Percentiles rank a stretch among this genome's conserved stretches.
These are phyloP conservation scores for Diorhabda carinulata DNA, from an alignment of 1,140 invertebrate genomes.

Conservation along the genomic window DNA sequence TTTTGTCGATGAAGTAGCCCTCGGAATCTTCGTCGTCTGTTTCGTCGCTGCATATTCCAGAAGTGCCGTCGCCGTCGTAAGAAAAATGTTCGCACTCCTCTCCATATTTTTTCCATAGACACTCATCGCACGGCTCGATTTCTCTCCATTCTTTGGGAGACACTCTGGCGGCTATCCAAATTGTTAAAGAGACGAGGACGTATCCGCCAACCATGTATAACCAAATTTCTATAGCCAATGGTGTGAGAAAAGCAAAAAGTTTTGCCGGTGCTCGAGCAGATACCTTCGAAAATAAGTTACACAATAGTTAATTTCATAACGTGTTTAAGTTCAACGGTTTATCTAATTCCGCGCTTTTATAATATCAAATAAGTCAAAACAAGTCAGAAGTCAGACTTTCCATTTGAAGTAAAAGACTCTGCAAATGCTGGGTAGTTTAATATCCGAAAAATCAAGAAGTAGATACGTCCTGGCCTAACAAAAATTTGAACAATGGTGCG, in stretches of 20 bases:
- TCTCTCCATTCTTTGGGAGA: slow-evolving; percentile 77
- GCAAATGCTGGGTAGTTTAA: too few species aligned
- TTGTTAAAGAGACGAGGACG: slow-evolving; percentile 71
- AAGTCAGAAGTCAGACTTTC: too few species aligned
- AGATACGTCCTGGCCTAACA: too few species aligned
- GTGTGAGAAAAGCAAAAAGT: slow-evolving; percentile 83
- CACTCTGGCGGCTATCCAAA: slow-evolving; percentile 77
- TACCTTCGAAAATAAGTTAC: slow-evolving; percentile 25
- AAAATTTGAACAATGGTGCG: too few species aligned
- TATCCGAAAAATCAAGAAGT: too few species aligned
- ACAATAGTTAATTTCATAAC: too few species aligned
- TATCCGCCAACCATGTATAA: slow-evolving; percentile 71
- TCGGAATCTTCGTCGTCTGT: slow-evolving; percentile 12
- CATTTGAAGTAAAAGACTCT: too few species aligned
- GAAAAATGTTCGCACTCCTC: slow-evolving; percentile 24
- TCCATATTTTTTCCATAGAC: slow-evolving; percentile 32
- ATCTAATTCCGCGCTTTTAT: too few species aligned
- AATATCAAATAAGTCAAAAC: too few species aligned
- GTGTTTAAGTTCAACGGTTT: too few species aligned
- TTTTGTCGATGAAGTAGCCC: too few species aligned
- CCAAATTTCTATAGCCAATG: slow-evolving; percentile 80
- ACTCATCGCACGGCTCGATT: slow-evolving; percentile 58
- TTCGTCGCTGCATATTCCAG: slow-evolving; percentile 36
- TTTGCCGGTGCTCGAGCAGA: slow-evolving; percentile 58
- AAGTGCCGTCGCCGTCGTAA: slow-evolving; percentile 27